These are phyloP conservation scores for Sarcophaga rosellei DNA, from an alignment of 2,888 invertebrate genomes.

Conservation along the genomic window DNA sequence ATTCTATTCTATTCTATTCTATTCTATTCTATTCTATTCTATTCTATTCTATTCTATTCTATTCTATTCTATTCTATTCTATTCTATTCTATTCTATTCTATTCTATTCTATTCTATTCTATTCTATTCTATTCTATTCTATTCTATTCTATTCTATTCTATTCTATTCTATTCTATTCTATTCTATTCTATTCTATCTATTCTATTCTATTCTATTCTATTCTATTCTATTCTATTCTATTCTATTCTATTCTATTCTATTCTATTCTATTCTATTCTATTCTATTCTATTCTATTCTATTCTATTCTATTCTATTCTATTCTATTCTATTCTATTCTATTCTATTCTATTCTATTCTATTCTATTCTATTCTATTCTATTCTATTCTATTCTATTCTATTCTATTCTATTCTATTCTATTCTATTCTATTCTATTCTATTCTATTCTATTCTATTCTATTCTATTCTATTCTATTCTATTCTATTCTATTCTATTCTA, in stretches of 20 bases:
- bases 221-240: conserved; percentile 39
- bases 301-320: conserved; percentile 44
- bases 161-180: conserved; percentile 35
- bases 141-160: conserved; percentile 41
- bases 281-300: conserved; percentile 43
- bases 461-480: conserved; percentile 29
- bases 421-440: conserved; percentile 46
- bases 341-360: conserved; percentile 44
- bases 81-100: conserved; percentile 34
- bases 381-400: conserved; percentile 45
- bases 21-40: conserved; percentile 43
- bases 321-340: conserved; percentile 46
- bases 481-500: conserved; percentile 28
- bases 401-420: conserved; percentile 49
- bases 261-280: conserved; percentile 44
- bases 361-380: conserved; percentile 42
- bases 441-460: conserved; percentile 44
- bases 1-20: conserved; percentile 32
- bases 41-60: conserved; percentile 42
- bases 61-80: conserved; percentile 37
- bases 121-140: conserved; percentile 41
- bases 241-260: conserved; percentile 43
- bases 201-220: conserved; percentile 26
- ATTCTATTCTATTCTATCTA: conserved; percentile 27
- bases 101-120: conserved; percentile 36